These are phyloP conservation scores for Athalia rosae DNA, from an alignment of 2,888 invertebrate species.

Conservation along the genomic window DNA sequence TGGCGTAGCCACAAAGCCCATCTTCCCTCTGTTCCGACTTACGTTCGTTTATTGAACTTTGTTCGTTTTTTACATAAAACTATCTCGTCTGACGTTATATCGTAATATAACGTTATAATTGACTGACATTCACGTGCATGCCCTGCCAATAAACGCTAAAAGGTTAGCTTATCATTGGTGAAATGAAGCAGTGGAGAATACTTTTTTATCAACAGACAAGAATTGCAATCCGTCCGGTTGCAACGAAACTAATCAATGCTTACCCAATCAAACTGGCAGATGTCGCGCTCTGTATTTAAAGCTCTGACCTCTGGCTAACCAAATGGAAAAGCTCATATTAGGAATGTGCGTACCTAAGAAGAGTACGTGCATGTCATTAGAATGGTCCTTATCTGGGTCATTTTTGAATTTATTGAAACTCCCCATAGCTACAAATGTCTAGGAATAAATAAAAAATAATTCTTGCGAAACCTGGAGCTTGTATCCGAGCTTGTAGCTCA, in stretches of 20 bases:
- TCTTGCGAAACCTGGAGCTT: too few relatives aligned
- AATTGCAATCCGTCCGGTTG: background rate
- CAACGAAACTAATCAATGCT: background rate
- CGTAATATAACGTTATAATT: too few relatives aligned
- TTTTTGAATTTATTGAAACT: too few relatives aligned
- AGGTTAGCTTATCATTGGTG: too few relatives aligned
- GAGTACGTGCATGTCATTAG: too few relatives aligned
- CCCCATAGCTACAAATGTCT: too few relatives aligned
- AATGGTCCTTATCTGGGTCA: too few relatives aligned
- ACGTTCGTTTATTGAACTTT: background rate
- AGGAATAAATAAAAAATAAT: too few relatives aligned
- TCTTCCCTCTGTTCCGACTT: background rate
- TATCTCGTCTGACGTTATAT: too few relatives aligned
- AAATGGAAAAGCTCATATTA: background rate
- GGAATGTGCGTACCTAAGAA: background rate
- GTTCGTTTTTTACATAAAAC: background rate
- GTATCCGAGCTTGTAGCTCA: too few relatives aligned
- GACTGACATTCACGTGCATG: too few relatives aligned
- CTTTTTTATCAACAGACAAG: background rate
- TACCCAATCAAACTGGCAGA: background rate
- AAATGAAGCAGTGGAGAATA: background rate
- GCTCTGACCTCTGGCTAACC: background rate
- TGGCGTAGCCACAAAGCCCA: conserved; percentile 26
- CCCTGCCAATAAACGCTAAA: too few relatives aligned
- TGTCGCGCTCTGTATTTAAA: conserved; percentile 15